Percentiles rank a stretch among this genome's conserved stretches.
Evolutionary conservation across 2,113 vertebrate species (phyloP).

Genomic region (Arothron firmamentum): DNA sequence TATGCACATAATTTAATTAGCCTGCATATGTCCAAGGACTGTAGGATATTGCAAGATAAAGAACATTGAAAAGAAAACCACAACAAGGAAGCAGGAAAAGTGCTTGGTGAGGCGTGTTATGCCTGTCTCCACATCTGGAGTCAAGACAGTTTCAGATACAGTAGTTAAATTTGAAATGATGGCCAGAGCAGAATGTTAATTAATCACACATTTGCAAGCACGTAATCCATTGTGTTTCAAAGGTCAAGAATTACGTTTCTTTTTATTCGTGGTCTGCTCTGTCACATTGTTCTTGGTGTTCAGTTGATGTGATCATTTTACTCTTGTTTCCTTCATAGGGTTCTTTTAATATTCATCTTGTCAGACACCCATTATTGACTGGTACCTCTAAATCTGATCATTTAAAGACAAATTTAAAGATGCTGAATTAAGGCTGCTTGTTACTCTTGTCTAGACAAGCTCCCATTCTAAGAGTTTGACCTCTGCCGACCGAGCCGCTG

Average conservation of each 20-base stretch:
- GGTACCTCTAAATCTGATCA: too few species aligned
- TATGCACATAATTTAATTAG: too few species aligned
- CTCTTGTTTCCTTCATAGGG: too few species aligned
- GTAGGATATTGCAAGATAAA: too few species aligned
- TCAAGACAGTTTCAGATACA: slow-evolving; percentile 50
- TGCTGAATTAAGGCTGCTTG: slow-evolving; percentile 48
- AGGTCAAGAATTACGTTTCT: slow-evolving; percentile 1
- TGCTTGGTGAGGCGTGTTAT: slow-evolving; percentile 10
- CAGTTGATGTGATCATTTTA: too few species aligned
- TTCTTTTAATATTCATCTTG: too few species aligned
- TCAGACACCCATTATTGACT: too few species aligned
- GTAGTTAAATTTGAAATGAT: slow-evolving; percentile 55
- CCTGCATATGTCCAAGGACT: too few species aligned
- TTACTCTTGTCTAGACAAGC: slow-evolving; percentile 43
- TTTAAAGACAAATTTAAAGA: too few species aligned
- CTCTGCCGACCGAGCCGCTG: slow-evolving; percentile 45
- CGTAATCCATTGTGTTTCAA: slow-evolving; percentile 4
- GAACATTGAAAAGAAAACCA: too few species aligned
- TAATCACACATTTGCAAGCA: slow-evolving; percentile 16
- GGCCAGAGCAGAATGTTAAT: slow-evolving; percentile 36
- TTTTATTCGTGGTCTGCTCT: not conserved
- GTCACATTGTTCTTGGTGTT: too few species aligned
- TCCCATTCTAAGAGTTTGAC: slow-evolving; percentile 44
- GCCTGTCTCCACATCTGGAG: slow-evolving; percentile 62
- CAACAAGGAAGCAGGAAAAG: too few species aligned